phyloP scores from a whole-genome alignment of 2,113 vertebrate genomes.

The Neodontobutis hainanensis region DNA sequence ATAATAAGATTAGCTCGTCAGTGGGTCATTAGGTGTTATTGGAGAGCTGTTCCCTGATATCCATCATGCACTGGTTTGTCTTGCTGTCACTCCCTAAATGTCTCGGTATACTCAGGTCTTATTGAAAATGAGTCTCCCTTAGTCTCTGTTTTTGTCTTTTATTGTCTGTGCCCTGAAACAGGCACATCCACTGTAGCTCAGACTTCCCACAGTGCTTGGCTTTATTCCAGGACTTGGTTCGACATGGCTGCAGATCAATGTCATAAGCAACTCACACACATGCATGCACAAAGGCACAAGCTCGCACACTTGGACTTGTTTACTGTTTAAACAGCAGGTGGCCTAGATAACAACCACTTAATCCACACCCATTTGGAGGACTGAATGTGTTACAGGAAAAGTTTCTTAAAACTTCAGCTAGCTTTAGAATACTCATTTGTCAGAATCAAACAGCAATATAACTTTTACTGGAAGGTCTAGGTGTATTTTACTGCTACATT shows the following conservation, averaged over 20 bases:
- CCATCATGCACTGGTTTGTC: no score
- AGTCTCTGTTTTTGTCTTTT: background rate
- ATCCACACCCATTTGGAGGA: slow-evolving; percentile 56
- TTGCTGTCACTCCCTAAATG: no score
- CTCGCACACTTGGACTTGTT: slow-evolving; percentile 56
- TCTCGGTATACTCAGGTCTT: no score
- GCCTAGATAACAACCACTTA: slow-evolving; percentile 63
- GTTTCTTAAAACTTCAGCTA: background rate
- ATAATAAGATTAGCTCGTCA: no score
- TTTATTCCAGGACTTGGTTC: slow-evolving; percentile 55
- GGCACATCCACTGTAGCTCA: slow-evolving; percentile 26
- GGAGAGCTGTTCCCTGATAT: no score
- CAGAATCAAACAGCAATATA: background rate
- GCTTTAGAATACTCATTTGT: background rate
- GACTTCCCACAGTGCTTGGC: slow-evolving; percentile 48
- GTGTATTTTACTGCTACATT: no score
- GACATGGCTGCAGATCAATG: slow-evolving; percentile 65
- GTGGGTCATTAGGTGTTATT: no score
- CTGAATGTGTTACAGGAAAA: slow-evolving; percentile 33
- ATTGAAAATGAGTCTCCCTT: no score
- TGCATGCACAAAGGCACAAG: slow-evolving; percentile 11
- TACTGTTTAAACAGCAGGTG: slow-evolving; percentile 71
- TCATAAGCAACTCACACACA: slow-evolving; percentile 29
- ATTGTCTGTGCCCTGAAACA: slow-evolving; percentile 33
- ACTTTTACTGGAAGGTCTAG: background rate